Conservation (phyloP, 2,888 invertebrate genomes). For the Sphaeridia pumilis region DNA sequence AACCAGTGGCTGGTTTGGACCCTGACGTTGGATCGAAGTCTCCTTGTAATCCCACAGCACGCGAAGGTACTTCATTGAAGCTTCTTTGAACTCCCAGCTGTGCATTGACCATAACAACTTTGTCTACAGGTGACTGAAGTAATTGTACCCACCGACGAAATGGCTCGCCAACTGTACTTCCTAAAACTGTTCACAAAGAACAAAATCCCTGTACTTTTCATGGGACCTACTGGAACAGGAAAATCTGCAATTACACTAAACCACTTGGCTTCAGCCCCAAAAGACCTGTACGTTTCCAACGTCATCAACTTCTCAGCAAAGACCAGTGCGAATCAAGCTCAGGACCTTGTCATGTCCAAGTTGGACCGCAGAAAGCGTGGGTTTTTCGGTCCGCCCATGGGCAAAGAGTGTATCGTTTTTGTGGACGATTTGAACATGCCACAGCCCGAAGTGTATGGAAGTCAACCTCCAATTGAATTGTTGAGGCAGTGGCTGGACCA, state of each 20-base stretch:
- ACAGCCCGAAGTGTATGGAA: slow-evolving; percentile 60
- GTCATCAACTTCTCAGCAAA: slow-evolving; percentile 69
- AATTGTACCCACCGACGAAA: slow-evolving; percentile 81
- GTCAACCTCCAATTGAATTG: slow-evolving; percentile 82
- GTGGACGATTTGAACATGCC: slow-evolving; percentile 92
- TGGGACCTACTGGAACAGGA: slow-evolving; percentile 83
- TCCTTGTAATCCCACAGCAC: slow-evolving; percentile 41
- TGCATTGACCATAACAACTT: neutral
- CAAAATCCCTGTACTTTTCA: slow-evolving; percentile 62
- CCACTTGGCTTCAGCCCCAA: slow-evolving; percentile 59
- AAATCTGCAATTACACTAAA: slow-evolving; percentile 74
- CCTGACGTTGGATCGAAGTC: slow-evolving; percentile 51
- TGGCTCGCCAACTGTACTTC: slow-evolving; percentile 74
- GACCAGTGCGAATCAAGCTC: slow-evolving; percentile 68
- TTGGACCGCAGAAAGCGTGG: slow-evolving; percentile 54
- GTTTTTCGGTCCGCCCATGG: slow-evolving; percentile 83
- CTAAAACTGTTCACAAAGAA: slow-evolving; percentile 58
- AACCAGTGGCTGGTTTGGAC: slow-evolving; percentile 87
- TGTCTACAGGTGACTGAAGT: slow-evolving; percentile 53
- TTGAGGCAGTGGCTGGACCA: slow-evolving; percentile 86
- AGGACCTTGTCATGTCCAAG: slow-evolving; percentile 90
- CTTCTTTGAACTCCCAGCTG: neutral
- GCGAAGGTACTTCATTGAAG: slow-evolving; percentile 41
- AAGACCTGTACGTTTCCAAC: slow-evolving; percentile 68
- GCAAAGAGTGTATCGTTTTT: slow-evolving; percentile 77